Base-by-base conservation (phyloP, 2,888 invertebrate genomes). In the Microplitis deprimator region DNA sequence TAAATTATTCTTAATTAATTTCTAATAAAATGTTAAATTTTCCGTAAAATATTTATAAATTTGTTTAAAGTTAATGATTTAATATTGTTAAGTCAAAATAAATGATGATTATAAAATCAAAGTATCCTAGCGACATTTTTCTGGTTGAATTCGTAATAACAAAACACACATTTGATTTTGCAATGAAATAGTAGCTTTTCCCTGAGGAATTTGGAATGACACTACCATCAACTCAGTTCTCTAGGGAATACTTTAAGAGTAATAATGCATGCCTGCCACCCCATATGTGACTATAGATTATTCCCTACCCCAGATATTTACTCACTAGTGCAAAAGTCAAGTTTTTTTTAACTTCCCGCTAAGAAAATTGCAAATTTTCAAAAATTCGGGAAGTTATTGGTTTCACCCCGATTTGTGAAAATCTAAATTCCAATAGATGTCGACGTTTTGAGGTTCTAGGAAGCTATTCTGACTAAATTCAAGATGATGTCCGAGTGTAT, bases 201-300 rank as follows among this genome's bases (percentile, higher is more conserved):
- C 73, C 77, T 20, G 10, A 59, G 65, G 77, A 76, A 40, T 68
- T 39, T 61, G 68, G 70, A 77, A 64, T 70, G 73, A 77, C 77
- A 77, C 38, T 74, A 62, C 84, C 85, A 83, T 84, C 81, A 79
- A 80, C 71, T 84, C 6, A 39, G 41, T 77, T 74, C 79, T 88
- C 80, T 84, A 72, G 71, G 87, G 87, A 87, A 86, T 84, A 80
- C 83, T 85, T 86, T 87, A 85, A 88, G 86, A 87, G 89, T 87
- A 85, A 87, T 88, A 85, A 84, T 84, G 83, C 82, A 85, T 85
- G 85, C 84, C 83, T 87, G 81, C 83, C 82, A 83, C 82, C 80
- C 74, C 68, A 74, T 74, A 68, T 74, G 68, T 68, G 70, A 59
- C 62, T 64, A 65, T 59, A 13, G 17, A 16, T 64, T 69, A 75